phyloP scores from a whole-genome alignment of 2,113 vertebrate species.

The Tenebrosternarchus preto region DNA sequence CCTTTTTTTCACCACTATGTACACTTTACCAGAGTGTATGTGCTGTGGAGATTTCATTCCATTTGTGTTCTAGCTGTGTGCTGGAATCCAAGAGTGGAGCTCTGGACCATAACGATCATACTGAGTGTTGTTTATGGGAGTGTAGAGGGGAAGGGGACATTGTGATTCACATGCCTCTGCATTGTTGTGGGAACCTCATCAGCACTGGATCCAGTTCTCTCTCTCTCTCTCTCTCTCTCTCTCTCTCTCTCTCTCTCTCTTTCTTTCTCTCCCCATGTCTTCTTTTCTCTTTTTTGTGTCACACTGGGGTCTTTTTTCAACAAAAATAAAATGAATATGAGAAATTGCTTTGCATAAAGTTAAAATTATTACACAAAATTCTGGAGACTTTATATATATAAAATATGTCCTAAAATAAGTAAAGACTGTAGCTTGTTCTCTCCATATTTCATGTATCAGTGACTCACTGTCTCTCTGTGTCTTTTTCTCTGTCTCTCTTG shows the following conservation, averaged over 20 bases:
- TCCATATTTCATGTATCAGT: too few species aligned
- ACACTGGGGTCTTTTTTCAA: background rate
- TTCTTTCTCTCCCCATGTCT: constrained; percentile 8
- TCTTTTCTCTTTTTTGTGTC: background rate
- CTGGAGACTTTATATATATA: too few species aligned
- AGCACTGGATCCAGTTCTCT: constrained; percentile 30
- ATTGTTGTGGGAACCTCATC: constrained; percentile 68
- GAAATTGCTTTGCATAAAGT: background rate
- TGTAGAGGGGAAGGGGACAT: constrained; percentile 44
- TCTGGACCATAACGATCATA: constrained; percentile 62
- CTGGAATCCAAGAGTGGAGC: constrained; percentile 39
- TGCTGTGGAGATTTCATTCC: constrained; percentile 54
- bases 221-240: constrained; percentile 7
- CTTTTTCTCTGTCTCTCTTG: too few species aligned
- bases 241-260: constrained; percentile 12
- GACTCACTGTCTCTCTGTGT: too few species aligned
- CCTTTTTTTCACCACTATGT: constrained; percentile 31
- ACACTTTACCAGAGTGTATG: constrained; percentile 36
- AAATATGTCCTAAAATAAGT: background rate
- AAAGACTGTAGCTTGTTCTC: background rate
- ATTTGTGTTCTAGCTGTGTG: constrained; percentile 53
- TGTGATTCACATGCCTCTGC: constrained; percentile 61
- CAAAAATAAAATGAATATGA: background rate
- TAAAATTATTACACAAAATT: too few species aligned
- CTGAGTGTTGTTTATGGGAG: constrained; percentile 61